phyloP scores from a whole-genome alignment of 2,888 invertebrate genomes.

The Phalangium opilio region DNA sequence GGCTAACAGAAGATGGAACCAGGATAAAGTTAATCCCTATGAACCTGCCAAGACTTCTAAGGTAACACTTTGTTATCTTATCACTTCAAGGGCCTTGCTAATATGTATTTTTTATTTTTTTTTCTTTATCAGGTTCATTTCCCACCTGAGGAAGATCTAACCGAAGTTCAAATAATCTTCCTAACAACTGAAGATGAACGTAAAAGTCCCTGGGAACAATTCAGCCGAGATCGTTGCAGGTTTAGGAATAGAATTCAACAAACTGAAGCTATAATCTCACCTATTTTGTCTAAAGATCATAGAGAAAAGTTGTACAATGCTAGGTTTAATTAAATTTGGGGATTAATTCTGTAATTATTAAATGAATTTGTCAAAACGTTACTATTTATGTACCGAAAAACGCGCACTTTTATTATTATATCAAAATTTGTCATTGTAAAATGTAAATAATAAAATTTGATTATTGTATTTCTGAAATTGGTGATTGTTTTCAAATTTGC shows the following conservation, averaged over 20 bases:
- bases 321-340: slow-evolving; percentile 3
- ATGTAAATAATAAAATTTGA: no score
- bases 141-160: neutral
- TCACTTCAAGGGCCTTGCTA: no score
- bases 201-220: slow-evolving; percentile 21
- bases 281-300: slow-evolving; percentile 18
- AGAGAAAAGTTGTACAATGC: slow-evolving; percentile 11
- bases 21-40: no score
- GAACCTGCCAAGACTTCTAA: no score
- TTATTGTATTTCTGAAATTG: no score
- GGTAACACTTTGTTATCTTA: no score
- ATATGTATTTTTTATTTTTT: neutral
- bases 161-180: neutral
- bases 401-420: no score
- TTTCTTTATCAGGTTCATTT: neutral
- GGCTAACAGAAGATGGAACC: no score
- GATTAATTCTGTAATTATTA: slow-evolving; percentile 9
- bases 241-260: slow-evolving; percentile 20
- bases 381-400: no score
- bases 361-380: no score
- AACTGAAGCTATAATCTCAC: slow-evolving; percentile 16
- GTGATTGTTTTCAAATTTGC: no score
- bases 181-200: slow-evolving; percentile 1
- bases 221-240: slow-evolving; percentile 19
- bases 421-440: no score